These are phyloP conservation scores for Cepaea nemoralis DNA, from an alignment of 1,140 invertebrate species.

Conservation along the genomic window DNA sequence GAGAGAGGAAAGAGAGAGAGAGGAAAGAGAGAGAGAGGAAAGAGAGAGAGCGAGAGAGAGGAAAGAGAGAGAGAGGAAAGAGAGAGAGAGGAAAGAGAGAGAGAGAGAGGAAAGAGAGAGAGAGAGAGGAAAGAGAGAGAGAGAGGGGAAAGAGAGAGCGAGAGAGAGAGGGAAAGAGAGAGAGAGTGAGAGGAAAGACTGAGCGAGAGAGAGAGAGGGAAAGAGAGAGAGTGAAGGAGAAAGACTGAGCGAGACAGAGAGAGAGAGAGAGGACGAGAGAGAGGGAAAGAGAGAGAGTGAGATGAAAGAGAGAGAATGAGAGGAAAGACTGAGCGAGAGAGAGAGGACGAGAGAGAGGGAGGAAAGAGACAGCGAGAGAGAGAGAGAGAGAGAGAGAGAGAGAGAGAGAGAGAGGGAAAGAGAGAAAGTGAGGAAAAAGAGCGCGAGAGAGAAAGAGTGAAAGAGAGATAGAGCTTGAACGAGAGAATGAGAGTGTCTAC, in stretches of 20 bases:
- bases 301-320: not conserved
- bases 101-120: not conserved
- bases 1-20: too few relatives aligned
- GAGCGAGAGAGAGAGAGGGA: not conserved
- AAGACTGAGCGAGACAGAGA: too few relatives aligned
- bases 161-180: slow-evolving; percentile 2
- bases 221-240: slow-evolving; percentile 17
- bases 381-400: slow-evolving; percentile 4
- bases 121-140: not conserved
- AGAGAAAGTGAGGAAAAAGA: not conserved
- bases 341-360: too few relatives aligned
- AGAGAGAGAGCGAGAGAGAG: slow-evolving; percentile 2
- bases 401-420: not conserved
- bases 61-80: slow-evolving; percentile 24
- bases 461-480: not conserved
- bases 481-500: not conserved
- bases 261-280: not conserved
- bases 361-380: too few relatives aligned
- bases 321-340: not conserved
- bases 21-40: not conserved
- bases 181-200: not conserved
- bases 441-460: not conserved
- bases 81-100: not conserved
- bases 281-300: not conserved
- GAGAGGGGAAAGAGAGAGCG: slow-evolving; percentile 5